Evolutionary conservation across 2,113 vertebrate species (phyloP), one percentile per base, ranked within the genome.

Genomic region (Opisthocomus hoazin): DNA sequence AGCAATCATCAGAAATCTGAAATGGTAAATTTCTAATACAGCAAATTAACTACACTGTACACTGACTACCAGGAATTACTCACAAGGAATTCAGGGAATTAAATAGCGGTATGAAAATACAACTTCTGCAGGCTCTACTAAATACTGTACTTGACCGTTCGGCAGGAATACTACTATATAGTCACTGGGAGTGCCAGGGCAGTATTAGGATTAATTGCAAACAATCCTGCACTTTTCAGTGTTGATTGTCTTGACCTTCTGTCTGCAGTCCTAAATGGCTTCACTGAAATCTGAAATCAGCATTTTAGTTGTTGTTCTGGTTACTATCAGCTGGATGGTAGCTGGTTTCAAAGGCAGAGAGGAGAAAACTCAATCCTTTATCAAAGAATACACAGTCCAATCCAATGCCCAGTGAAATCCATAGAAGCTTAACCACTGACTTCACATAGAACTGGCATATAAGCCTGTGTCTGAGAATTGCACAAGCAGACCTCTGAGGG

Each of bases 11-110:
- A 86, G 82, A 96, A 97, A 95, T 64, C 82, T 87, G n/a, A 95
- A 97, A 81, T n/a, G 37, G 66, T 51, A 84, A 66, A 51, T 95
- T 93, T 94, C 89, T 93, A 91, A 92, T 45, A 87, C 2, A 3
- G 54, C 78, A 88, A 16, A 29, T 77, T 23, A 87, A 89, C 78
- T 45, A 84, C 15, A 54, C 24, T 61, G 17, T 56, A 56, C 60
- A 75, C 24, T 66, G 50, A 76, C 78, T 86, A 88, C 93, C 95
- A 96, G 90, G 60, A 95, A 93, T 82, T 91, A 68, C 36, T 82
- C 86, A 95, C 95, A 97, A 96, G 88, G 71, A 97, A 97, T 66
- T 73, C 63, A 84, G 89, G 76, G 85, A 84, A 64, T 66, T 76
- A 63, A 97, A 77, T 22, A 70, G 54, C 8, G 18, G 16, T 46